These are phyloP conservation scores for Zaprionus gabonicus DNA, from an alignment of 1,140 invertebrate genomes.

Conservation along the genomic window DNA sequence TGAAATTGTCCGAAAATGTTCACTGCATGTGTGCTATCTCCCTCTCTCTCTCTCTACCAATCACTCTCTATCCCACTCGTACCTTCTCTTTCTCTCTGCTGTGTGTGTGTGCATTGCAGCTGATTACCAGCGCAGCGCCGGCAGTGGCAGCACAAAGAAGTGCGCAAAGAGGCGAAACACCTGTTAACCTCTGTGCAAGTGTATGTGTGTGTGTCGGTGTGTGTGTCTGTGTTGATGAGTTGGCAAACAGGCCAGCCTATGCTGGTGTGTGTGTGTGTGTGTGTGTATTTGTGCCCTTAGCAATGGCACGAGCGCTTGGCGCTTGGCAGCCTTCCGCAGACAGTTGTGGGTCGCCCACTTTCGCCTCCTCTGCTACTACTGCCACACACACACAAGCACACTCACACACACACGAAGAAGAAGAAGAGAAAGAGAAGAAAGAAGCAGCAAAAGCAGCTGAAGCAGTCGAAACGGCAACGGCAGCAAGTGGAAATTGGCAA, in stretches of 20 bases:
- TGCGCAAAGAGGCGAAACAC: slow-evolving; percentile 71
- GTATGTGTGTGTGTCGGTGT: neutral
- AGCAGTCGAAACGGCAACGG: neutral
- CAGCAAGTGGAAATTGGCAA: slow-evolving; percentile 46
- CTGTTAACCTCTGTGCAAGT: slow-evolving; percentile 58
- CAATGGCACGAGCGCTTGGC: slow-evolving; percentile 15
- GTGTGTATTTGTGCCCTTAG: slow-evolving; percentile 15
- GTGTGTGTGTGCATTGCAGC: slow-evolving; percentile 34
- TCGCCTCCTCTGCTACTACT: neutral
- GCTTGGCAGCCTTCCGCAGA: slow-evolving; percentile 19
- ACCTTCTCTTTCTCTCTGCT: neutral
- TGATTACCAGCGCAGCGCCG: slow-evolving; percentile 40
- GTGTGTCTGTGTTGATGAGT: slow-evolving; percentile 36
- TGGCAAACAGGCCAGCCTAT: slow-evolving; percentile 33
- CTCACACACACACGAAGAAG: neutral
- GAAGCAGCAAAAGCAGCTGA: neutral
- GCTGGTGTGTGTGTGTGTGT: slow-evolving; percentile 2
- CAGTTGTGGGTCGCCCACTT: neutral
- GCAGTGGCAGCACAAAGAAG: slow-evolving; percentile 37
- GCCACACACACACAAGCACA: neutral
- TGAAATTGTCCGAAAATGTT: slow-evolving; percentile 14
- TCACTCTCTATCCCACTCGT: no score
- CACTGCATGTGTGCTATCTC: neutral
- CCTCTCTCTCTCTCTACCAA: no score
- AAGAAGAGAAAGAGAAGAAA: neutral